Percentiles rank a stretch among this genome's conserved stretches.
These are phyloP conservation scores for Ophioninae sp. DNA, from an alignment of 2,888 invertebrate species.

Conservation along the genomic window DNA sequence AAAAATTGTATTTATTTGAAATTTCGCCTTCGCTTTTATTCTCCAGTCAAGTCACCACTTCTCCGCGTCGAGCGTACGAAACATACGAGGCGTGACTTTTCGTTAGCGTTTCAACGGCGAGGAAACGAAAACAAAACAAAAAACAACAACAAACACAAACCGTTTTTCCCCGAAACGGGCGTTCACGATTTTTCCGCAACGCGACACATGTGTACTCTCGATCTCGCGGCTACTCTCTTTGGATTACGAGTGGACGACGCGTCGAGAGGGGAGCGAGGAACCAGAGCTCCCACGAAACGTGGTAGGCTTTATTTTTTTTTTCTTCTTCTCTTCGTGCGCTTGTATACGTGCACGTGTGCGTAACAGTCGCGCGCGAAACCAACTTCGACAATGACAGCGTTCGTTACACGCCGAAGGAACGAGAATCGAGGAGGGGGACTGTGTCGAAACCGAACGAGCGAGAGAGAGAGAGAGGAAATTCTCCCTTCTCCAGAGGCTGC, in stretches of 20 bases:
- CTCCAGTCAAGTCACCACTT: not conserved
- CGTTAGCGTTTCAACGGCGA: conserved; percentile 39
- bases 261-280: too few relatives aligned
- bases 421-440: conserved; percentile 18
- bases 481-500: conserved; percentile 25
- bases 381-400: conserved; percentile 60
- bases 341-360: conserved; percentile 2
- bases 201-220: not conserved
- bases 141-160: too few relatives aligned
- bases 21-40: not conserved
- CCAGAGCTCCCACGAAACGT: too few relatives aligned
- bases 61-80: conserved; percentile 20
- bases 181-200: not conserved
- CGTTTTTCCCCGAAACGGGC: conserved; percentile 6
- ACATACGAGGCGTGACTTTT: conserved; percentile 32
- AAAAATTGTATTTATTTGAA: too few relatives aligned
- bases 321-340: not conserved
- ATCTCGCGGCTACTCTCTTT: not conserved
- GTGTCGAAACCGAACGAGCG: conserved; percentile 11
- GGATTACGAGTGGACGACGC: too few relatives aligned
- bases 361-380: conserved; percentile 57
- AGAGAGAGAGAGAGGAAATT: conserved; percentile 30
- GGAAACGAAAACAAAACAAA: too few relatives aligned
- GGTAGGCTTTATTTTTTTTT: too few relatives aligned
- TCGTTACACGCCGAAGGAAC: conserved; percentile 38